Evolutionary conservation across 2,797 vertebrate genomes (phyloP).

Genomic region (Clarias pachynema): DNA sequence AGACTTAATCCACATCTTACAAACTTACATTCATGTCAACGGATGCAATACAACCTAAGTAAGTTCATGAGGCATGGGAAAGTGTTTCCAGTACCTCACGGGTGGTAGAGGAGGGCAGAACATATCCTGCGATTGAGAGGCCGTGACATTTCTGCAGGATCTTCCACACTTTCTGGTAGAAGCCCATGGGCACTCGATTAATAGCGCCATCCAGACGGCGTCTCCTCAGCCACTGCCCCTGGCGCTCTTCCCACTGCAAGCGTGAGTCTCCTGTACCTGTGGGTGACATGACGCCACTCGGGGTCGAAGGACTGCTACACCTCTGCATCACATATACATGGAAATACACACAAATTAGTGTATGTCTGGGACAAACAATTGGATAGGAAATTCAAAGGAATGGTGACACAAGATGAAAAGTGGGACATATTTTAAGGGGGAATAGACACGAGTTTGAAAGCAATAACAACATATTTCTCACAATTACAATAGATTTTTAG

Average conservation of each 20-base stretch:
- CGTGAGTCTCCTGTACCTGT: slow-evolving; percentile 71
- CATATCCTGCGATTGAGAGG: slow-evolving; percentile 95
- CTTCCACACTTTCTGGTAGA: slow-evolving; percentile 97
- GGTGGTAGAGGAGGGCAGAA: slow-evolving; percentile 95
- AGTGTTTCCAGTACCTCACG: slow-evolving; percentile 81
- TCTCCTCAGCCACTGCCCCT: slow-evolving; percentile 95
- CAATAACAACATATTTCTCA: neutral
- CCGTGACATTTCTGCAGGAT: slow-evolving; percentile 98
- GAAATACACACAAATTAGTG: slow-evolving; percentile 25
- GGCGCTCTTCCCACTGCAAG: slow-evolving; percentile 87
- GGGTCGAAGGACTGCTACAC: slow-evolving; percentile 90
- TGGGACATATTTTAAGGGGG: neutral
- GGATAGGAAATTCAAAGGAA: neutral
- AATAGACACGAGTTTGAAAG: neutral
- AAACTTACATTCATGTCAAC: neutral
- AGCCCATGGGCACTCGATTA: slow-evolving; percentile 93
- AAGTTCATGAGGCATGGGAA: neutral
- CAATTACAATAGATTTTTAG: neutral
- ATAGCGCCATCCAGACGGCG: slow-evolving; percentile 94
- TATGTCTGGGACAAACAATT: neutral
- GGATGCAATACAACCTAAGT: neutral
- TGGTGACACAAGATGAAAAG: slow-evolving; percentile 25
- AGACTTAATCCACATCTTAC: neutral
- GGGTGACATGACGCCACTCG: slow-evolving; percentile 87
- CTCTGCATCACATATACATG: slow-evolving; percentile 72